Evolutionary conservation across 2,113 vertebrate genomes (phyloP).

Genomic region (Channa maculata): DNA sequence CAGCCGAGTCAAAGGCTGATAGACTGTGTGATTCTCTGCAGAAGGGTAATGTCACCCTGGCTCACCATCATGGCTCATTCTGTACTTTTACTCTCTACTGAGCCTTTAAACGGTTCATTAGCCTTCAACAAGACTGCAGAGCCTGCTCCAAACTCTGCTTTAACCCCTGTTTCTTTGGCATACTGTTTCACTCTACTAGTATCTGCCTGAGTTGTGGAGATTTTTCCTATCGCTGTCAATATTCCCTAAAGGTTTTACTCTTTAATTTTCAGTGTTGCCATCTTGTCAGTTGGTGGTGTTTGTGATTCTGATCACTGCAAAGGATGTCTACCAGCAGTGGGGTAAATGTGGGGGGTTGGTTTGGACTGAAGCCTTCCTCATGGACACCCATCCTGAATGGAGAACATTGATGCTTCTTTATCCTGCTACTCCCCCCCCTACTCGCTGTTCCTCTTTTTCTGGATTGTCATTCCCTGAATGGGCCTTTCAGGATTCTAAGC

Average conservation of each 20-base stretch:
- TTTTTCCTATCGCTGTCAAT: constrained; percentile 16
- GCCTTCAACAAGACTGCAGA: constrained; percentile 74
- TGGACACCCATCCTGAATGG: constrained; percentile 77
- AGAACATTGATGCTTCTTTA: constrained; percentile 77
- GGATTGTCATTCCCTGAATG: constrained; percentile 82
- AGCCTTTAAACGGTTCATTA: constrained; percentile 79
- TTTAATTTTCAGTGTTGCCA: constrained; percentile 15
- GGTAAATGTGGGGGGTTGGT: constrained; percentile 65
- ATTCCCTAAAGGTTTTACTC: neutral
- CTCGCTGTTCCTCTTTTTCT: constrained; percentile 58
- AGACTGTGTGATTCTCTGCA: constrained; percentile 76
- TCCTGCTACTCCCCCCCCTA: constrained; percentile 54
- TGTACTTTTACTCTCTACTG: constrained; percentile 67
- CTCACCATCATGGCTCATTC: constrained; percentile 74
- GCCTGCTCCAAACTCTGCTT: constrained; percentile 51
- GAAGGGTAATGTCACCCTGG: constrained; percentile 76
- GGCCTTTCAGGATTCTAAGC: constrained; percentile 76
- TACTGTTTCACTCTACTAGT: neutral
- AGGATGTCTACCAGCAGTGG: constrained; percentile 59
- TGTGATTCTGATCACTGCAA: constrained; percentile 79
- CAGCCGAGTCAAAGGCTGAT: constrained; percentile 53
- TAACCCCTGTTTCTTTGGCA: constrained; percentile 46
- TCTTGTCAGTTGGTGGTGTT: constrained; percentile 51
- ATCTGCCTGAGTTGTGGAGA: neutral
- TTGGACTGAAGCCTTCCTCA: constrained; percentile 74